Base-by-base conservation (phyloP, 2,797 vertebrate species). In the Clarias pachynema region DNA sequence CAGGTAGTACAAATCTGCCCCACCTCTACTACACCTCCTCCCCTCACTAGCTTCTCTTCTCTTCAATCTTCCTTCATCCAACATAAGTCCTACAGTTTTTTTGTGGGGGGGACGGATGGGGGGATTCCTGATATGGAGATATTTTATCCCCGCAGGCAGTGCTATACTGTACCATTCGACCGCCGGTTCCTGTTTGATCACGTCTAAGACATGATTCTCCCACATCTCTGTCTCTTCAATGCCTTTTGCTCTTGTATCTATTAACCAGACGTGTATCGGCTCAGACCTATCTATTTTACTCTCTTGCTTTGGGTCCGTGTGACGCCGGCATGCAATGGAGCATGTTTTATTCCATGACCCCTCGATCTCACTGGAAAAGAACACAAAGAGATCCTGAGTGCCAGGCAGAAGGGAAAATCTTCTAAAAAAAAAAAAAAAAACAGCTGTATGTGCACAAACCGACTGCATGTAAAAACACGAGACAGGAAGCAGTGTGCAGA, bases 1-100 rank as follows among this genome's bases (percentile, higher is more conserved):
- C 95, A 96, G 96, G 96, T 96, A 94, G 73, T 86, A 89, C 86
- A 86, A 60, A 85, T 75, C 74, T 65, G 49, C 18, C 73, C 62
- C 59, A 81, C 69, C 85, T 79, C 84, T 74, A 49, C 16, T 34
- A 26, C 29, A 63, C 83, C 22, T 62, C n/a, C 69, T 59, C 74
- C 49, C n/a, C 31, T 63, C 26, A 56, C 12, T 29, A 26, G 16
- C 74, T 77, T 56, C 12, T 3, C 49, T 62, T 74, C 79, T 60
- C 49, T 53, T 22, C 59, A 40, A n/a, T 44, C 77, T 59, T 26
- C 29, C 57, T 44, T 26, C 44, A 59, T 79, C 84, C 44, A 60
- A 84, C 79, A 86, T 65, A 79, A 53, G 62, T 44, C 18, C 77
- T 29, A 63, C 40, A 82, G 80, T 84, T 85, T 86, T 53, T 24